Evolutionary conservation across 2,113 vertebrate species (phyloP).

Genomic region (Heliornis fulica): DNA sequence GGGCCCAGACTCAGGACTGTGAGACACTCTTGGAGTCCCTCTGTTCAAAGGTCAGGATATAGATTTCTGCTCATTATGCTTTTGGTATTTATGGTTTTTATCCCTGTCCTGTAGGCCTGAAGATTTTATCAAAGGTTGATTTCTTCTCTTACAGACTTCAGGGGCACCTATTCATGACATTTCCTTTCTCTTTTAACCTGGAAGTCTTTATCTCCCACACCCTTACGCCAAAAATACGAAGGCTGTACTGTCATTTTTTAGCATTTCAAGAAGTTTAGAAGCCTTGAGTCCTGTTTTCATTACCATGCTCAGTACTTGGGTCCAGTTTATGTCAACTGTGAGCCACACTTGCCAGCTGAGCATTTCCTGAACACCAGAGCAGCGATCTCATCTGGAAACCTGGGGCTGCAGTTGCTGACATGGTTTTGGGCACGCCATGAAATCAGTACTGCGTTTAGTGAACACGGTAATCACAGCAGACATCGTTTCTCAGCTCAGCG

Average conservation of each 20-base stretch:
- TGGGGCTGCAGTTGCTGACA: neutral
- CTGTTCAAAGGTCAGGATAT: neutral
- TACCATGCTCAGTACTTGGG: neutral
- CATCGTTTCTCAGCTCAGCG: neutral
- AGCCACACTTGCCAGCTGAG: neutral
- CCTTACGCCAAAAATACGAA: neutral
- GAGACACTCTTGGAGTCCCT: neutral
- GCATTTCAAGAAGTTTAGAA: neutral
- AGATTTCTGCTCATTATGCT: neutral
- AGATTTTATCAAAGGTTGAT: neutral
- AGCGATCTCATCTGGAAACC: neutral
- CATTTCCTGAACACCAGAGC: neutral
- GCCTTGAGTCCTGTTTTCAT: neutral
- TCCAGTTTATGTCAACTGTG: neutral
- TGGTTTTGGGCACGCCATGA: neutral
- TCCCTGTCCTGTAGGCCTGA: neutral
- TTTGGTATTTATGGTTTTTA: neutral
- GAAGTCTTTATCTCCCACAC: neutral
- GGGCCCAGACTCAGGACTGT: neutral
- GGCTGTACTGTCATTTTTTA: neutral
- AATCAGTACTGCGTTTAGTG: neutral
- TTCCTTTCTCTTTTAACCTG: neutral
- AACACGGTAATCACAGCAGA: neutral
- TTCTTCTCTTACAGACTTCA: neutral
- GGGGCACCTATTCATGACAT: rapidly evolving